Conservation (phyloP, 2,113 vertebrate species). For the Benthochromis sp. region DNA sequence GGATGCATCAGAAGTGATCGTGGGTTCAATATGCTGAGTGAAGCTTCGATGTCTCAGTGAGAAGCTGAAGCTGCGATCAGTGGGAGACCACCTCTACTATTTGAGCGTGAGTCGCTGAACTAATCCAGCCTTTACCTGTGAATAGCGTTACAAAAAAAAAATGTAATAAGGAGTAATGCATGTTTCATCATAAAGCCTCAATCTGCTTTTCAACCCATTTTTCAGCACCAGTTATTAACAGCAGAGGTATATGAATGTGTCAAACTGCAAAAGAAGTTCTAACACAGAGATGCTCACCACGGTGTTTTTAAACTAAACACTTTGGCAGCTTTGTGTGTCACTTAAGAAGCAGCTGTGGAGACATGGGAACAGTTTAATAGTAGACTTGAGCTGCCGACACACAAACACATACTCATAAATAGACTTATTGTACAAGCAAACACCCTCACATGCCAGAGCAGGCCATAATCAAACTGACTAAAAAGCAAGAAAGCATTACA, state of each 20-base stretch:
- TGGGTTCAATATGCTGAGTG: neutral
- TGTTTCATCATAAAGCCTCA: neutral
- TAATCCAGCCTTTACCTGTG: neutral
- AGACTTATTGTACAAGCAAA: neutral
- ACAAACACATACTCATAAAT: neutral
- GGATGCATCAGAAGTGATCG: neutral
- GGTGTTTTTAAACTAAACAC: neutral
- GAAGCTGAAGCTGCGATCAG: neutral
- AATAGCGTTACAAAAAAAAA: neutral
- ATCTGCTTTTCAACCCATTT: neutral
- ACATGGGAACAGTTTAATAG: neutral
- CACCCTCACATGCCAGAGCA: neutral
- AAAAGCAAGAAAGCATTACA: neutral
- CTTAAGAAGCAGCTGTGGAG: neutral
- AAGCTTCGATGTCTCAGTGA: neutral
- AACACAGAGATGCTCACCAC: neutral
- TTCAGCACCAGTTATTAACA: neutral
- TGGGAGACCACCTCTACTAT: neutral
- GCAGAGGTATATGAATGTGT: neutral
- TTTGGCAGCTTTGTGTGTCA: neutral
- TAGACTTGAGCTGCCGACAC: neutral
- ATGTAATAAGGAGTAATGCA: neutral
- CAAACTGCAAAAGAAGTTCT: neutral
- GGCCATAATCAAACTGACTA: neutral
- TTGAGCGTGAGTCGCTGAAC: neutral